A percentile compares a stretch with the other conserved stretches of the same genome.
phyloP scores from a whole-genome alignment of 1,140 invertebrate species.

The Mamestra configurata region DNA sequence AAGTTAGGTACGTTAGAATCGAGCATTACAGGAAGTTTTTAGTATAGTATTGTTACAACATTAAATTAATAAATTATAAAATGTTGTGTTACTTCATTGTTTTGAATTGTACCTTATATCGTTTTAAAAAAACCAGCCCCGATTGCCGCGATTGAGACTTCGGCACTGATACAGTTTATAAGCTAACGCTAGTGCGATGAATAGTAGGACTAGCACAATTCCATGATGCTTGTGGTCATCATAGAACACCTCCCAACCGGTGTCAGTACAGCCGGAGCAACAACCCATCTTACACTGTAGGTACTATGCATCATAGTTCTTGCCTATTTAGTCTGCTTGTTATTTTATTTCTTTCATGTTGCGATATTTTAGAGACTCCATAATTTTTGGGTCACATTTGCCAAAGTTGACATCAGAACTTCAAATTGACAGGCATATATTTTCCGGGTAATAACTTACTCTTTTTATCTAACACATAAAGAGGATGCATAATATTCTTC shows the following conservation, averaged over 20 bases:
- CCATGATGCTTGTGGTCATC: constrained; percentile 57
- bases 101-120: not conserved
- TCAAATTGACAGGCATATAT: not conserved
- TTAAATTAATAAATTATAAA: not conserved
- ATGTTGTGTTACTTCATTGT: not conserved
- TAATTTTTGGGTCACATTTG: not conserved
- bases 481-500: not conserved
- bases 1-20: not conserved
- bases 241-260: constrained; percentile 54
- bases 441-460: not conserved
- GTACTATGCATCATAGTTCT: not conserved
- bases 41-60: not conserved
- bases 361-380: not conserved
- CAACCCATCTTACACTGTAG: constrained; percentile 56
- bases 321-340: not conserved
- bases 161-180: constrained; percentile 66
- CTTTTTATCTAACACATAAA: not conserved
- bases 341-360: not conserved
- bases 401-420: not conserved
- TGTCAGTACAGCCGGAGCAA: constrained; percentile 52
- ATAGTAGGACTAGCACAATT: constrained; percentile 61
- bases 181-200: constrained; percentile 61
- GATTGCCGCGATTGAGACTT: constrained; percentile 61
- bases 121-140: constrained; percentile 31
- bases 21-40: not conserved